phyloP scores from a whole-genome alignment of 1,140 invertebrate species.

The Calosoma granatense region DNA sequence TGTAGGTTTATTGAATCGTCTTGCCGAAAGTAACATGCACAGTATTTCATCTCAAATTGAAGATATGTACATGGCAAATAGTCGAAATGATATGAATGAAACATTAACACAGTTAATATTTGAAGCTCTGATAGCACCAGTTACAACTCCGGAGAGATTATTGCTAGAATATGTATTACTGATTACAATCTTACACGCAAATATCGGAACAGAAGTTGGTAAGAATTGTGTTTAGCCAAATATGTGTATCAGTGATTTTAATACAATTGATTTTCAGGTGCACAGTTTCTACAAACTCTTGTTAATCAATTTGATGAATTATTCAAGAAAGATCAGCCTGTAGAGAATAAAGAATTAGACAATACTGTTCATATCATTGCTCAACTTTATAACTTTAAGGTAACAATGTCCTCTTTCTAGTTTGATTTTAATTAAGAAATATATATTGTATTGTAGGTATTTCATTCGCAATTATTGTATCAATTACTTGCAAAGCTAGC shows the following conservation, averaged over 20 bases:
- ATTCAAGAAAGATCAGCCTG: conserved; percentile 37
- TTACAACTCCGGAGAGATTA: conserved; percentile 64
- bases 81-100: conserved; percentile 74
- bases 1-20: conserved; percentile 67
- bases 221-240: too few species aligned
- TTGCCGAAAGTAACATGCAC: conserved; percentile 81
- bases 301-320: conserved; percentile 55
- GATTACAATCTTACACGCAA: conserved; percentile 75
- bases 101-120: conserved; percentile 56
- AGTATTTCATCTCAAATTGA: conserved; percentile 66
- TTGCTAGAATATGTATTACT: conserved; percentile 76
- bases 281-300: conserved; percentile 63
- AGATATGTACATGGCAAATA: conserved; percentile 61
- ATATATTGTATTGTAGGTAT: conserved; percentile 44
- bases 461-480: conserved; percentile 59
- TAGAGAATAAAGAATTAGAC: conserved; percentile 75
- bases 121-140: conserved; percentile 51
- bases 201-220: conserved; percentile 84
- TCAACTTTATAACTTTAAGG: conserved; percentile 87
- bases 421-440: conserved; percentile 13
- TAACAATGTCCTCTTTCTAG: too few species aligned
- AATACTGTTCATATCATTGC: conserved; percentile 71
- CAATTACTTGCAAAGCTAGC: conserved; percentile 61
- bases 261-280: conserved; percentile 45
- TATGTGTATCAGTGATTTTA: too few species aligned